phyloP scores from a whole-genome alignment of 2,113 vertebrate species.

The Orthonyx spaldingii region DNA sequence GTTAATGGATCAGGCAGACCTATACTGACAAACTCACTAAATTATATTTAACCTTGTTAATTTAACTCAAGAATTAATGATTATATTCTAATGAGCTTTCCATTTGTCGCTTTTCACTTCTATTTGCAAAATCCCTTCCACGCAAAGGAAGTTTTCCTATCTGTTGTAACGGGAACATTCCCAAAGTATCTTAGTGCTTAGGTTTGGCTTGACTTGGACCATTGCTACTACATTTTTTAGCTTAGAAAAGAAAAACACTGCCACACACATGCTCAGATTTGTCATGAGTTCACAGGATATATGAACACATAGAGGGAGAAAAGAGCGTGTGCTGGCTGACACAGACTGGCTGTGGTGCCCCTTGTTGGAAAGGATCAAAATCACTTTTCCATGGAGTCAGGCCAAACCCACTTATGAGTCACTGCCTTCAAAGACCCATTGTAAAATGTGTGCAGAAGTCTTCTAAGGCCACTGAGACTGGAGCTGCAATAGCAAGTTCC shows the following conservation, averaged over 20 bases:
- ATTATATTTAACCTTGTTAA: constrained; percentile 33
- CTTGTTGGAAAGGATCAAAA: constrained; percentile 11
- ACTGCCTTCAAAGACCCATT: constrained; percentile 8
- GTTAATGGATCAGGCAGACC: neutral
- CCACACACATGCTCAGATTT: constrained; percentile 49
- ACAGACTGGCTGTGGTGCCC: neutral
- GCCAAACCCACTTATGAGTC: constrained; percentile 29
- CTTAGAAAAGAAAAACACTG: constrained; percentile 36
- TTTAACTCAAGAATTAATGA: constrained; percentile 16
- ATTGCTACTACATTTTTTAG: neutral
- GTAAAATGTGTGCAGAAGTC: neutral
- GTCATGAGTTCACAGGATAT: neutral
- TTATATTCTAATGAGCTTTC: constrained; percentile 18
- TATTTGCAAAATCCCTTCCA: neutral
- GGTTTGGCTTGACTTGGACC: constrained; percentile 11
- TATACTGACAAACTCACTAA: neutral
- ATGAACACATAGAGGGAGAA: neutral
- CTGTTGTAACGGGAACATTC: neutral
- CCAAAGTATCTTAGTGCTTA: constrained; percentile 4
- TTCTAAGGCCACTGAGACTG: neutral
- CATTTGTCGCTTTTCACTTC: neutral
- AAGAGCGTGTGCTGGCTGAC: neutral
- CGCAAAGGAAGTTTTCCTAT: neutral
- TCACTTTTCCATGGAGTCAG: neutral
- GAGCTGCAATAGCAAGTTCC: neutral